Percentiles rank a stretch among this genome's conserved stretches.
These are phyloP conservation scores for Tanytarsus gracilentus DNA, from an alignment of 2,888 invertebrate genomes.

Conservation along the genomic window DNA sequence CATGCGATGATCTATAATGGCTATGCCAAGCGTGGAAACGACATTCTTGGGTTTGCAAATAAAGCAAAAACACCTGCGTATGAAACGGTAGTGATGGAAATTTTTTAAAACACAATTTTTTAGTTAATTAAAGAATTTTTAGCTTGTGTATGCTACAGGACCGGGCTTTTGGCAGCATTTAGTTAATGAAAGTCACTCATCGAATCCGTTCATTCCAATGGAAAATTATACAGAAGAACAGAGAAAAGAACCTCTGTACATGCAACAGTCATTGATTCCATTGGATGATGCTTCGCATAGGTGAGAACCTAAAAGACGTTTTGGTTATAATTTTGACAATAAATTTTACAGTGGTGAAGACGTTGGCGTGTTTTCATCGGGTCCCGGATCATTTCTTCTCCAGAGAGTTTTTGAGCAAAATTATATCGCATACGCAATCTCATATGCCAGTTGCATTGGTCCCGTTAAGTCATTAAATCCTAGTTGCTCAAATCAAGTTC, in stretches of 20 bases:
- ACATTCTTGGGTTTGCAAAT: slow-evolving; percentile 45
- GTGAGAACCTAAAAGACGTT: too few relatives aligned
- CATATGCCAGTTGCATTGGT: slow-evolving; percentile 47
- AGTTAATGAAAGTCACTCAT: slow-evolving; percentile 37
- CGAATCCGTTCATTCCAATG: slow-evolving; percentile 37
- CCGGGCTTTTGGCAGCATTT: slow-evolving; percentile 50
- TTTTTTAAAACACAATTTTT: too few relatives aligned
- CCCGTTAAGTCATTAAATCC: too few relatives aligned
- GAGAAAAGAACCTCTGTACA: too few relatives aligned
- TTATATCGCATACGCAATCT: slow-evolving; percentile 53
- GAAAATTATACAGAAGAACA: slow-evolving; percentile 36
- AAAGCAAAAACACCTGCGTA: neutral
- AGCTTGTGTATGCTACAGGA: slow-evolving; percentile 58
- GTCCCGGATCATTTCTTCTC: slow-evolving; percentile 52
- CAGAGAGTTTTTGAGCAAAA: slow-evolving; percentile 58
- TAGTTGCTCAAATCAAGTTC: too few relatives aligned
- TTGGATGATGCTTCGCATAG: too few relatives aligned
- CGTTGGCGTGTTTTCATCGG: slow-evolving; percentile 55
- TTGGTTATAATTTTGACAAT: too few relatives aligned
- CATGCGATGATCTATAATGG: slow-evolving; percentile 55
- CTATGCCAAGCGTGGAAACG: slow-evolving; percentile 49
- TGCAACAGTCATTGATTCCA: too few relatives aligned
- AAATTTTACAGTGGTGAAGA: too few relatives aligned
- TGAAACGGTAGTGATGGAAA: too few relatives aligned
- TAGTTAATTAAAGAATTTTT: too few relatives aligned